phyloP scores from a whole-genome alignment of 2,797 vertebrate genomes.

The Mormyrops boulengeri region DNA sequence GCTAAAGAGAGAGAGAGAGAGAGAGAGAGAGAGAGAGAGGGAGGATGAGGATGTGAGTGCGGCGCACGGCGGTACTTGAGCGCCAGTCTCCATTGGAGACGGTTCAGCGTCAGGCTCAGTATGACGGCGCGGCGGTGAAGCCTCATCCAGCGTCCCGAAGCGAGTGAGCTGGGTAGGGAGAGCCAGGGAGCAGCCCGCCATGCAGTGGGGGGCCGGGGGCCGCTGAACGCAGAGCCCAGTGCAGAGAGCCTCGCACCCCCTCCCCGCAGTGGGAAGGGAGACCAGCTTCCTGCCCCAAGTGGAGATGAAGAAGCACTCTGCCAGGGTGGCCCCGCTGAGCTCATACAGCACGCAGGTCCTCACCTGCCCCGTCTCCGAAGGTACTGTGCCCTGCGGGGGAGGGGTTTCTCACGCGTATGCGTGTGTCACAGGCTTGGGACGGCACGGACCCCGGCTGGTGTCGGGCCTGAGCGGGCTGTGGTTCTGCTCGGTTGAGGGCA shows the following conservation, averaged over 20 bases:
- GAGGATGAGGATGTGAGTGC: constrained; percentile 55
- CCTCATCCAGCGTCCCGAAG: constrained; percentile 32
- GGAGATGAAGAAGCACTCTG: constrained; percentile 77
- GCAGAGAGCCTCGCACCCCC: constrained; percentile 15
- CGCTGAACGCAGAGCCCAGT: constrained; percentile 45
- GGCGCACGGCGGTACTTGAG: constrained; percentile 57
- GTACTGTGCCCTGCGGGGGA: constrained; percentile 47
- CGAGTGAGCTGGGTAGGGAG: constrained; percentile 20
- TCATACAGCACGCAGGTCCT: constrained; percentile 75
- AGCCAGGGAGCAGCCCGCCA: constrained; percentile 40
- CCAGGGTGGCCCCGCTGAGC: constrained; percentile 72
- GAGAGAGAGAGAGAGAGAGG: constrained; percentile 34
- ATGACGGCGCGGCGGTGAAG: constrained; percentile 57
- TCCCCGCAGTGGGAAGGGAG: constrained; percentile 41
- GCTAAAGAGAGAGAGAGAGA: constrained; percentile 35
- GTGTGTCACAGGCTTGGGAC: background rate
- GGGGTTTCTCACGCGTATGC: background rate
- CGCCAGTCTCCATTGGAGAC: constrained; percentile 72
- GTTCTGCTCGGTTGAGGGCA: background rate
- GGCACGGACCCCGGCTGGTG: background rate
- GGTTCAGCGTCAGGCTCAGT: constrained; percentile 46
- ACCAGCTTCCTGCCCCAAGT: constrained; percentile 45
- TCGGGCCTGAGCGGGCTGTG: background rate
- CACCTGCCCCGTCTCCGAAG: constrained; percentile 71
- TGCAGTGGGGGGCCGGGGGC: constrained; percentile 48